phyloP scores from a whole-genome alignment of 2,888 invertebrate genomes.

The Coenonympha glycerion region DNA sequence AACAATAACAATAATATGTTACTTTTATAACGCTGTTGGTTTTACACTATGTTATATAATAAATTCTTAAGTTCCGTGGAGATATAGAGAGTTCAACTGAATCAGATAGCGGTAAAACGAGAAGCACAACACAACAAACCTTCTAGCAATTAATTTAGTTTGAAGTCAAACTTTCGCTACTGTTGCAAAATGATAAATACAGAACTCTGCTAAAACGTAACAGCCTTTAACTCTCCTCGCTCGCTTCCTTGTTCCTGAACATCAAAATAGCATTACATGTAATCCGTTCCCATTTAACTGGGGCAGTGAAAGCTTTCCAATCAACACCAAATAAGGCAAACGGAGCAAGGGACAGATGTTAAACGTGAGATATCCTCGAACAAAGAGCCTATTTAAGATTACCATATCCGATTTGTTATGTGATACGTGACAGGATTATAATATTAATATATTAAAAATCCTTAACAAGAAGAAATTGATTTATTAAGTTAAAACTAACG shows the following conservation, averaged over 20 bases:
- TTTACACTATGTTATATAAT: neutral
- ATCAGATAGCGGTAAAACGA: too few species aligned
- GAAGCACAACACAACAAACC: neutral
- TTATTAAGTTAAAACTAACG: too few species aligned
- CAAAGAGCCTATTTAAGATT: conserved; percentile 27
- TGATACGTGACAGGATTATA: conserved; percentile 10
- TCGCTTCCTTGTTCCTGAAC: conserved; percentile 25
- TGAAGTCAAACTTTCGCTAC: conserved; percentile 7
- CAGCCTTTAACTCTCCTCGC: conserved; percentile 14
- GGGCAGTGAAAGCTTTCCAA: conserved; percentile 46
- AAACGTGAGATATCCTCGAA: conserved; percentile 39
- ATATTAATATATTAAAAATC: too few species aligned
- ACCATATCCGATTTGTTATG: conserved; percentile 17
- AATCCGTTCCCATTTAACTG: conserved; percentile 24
- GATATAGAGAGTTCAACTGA: neutral
- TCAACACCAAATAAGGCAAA: conserved; percentile 43
- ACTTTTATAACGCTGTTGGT: neutral
- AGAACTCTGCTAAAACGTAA: conserved; percentile 15
- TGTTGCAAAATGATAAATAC: conserved; percentile 15
- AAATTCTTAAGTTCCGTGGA: neutral
- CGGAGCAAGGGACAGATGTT: conserved; percentile 43
- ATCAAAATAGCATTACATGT: conserved; percentile 19
- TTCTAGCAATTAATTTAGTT: neutral
- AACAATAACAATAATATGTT: neutral
- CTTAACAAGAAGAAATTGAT: too few species aligned